Percentiles rank a stretch among this genome's conserved stretches.
Evolutionary conservation across 2,113 vertebrate genomes (phyloP).

Genomic region (Ovis aries): ARS-UI_Ramb_v3.0 NC_056072.1:15513001-15513500

Average conservation of each 20-base stretch:
- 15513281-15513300: too few relatives aligned
- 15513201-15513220: background rate
- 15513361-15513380: too few relatives aligned
- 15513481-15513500: too few relatives aligned
- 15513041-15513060: background rate
- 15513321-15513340: too few relatives aligned
- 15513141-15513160: background rate
- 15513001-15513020: background rate
- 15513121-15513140: background rate
- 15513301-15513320: too few relatives aligned
- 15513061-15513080: background rate
- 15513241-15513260: background rate
- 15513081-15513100: background rate
- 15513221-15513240: background rate
- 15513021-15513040: background rate
- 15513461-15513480: too few relatives aligned
- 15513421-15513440: too few relatives aligned
- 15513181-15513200: background rate
- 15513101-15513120: background rate
- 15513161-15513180: background rate
- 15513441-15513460: too few relatives aligned
- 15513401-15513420: too few relatives aligned
- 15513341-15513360: too few relatives aligned
- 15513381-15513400: fast-evolving
- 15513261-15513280: background rate